These are phyloP conservation scores for Synanthedon andrenaeformis DNA, from an alignment of 2,888 invertebrate species.

Conservation along the genomic window DNA sequence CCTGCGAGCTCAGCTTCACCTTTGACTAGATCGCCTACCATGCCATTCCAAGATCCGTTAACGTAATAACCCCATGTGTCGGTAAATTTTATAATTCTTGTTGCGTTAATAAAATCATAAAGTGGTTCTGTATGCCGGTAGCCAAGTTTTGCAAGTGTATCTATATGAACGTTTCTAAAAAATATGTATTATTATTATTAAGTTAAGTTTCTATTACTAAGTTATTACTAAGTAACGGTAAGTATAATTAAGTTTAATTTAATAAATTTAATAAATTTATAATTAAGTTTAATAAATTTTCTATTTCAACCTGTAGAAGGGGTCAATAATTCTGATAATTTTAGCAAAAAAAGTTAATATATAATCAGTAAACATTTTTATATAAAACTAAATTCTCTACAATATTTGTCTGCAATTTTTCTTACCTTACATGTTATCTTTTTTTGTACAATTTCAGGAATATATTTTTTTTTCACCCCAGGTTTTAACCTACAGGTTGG, in stretches of 20 bases:
- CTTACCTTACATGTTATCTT: no score
- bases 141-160: slow-evolving; percentile 23
- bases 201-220: background rate
- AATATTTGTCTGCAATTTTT: no score
- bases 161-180: slow-evolving; percentile 24
- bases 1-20: slow-evolving; percentile 43
- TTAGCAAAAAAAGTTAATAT: no score
- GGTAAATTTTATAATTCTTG: slow-evolving; percentile 19
- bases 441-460: no score
- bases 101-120: slow-evolving; percentile 40
- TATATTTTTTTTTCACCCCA: no score
- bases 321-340: no score
- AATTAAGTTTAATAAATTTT: background rate
- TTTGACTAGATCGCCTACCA: slow-evolving; percentile 30
- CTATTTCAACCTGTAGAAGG: no score
- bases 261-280: no score
- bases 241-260: background rate
- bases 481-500: no score
- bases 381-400: no score
- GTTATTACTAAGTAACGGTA: background rate
- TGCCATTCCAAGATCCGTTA: slow-evolving; percentile 43
- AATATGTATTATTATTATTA: slow-evolving; percentile 2
- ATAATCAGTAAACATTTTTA: no score
- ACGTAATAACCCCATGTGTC: slow-evolving; percentile 38
- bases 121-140: slow-evolving; percentile 23